A percentile compares a stretch with the other conserved stretches of the same genome.
Evolutionary conservation across 1,140 invertebrate genomes (phyloP).

Genomic region (Scaptomyza hsui): DNA sequence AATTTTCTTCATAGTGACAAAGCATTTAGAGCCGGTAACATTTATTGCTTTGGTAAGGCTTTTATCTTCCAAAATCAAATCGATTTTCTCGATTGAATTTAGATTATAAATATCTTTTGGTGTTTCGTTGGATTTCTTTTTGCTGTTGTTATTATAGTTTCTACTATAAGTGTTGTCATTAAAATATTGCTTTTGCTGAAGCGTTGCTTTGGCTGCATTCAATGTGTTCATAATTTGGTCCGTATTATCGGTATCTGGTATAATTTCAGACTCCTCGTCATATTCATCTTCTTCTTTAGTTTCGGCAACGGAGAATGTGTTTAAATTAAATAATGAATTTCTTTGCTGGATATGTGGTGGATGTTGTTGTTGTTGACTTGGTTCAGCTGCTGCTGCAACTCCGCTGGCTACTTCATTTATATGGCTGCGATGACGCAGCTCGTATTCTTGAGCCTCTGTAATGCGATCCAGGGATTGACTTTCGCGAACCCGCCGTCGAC

Average conservation of each 20-base stretch:
- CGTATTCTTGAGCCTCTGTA: slow-evolving; percentile 90
- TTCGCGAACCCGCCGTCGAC: slow-evolving; percentile 88
- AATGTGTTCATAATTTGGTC: slow-evolving; percentile 77
- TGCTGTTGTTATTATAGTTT: slow-evolving; percentile 48
- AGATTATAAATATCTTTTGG: slow-evolving; percentile 82
- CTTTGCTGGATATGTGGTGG: slow-evolving; percentile 72
- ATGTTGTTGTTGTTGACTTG: slow-evolving; percentile 43
- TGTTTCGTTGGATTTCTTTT: slow-evolving; percentile 78
- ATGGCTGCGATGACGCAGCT: slow-evolving; percentile 80
- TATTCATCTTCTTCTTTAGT: slow-evolving; percentile 78
- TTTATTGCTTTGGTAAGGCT: slow-evolving; percentile 83
- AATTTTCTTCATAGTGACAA: slow-evolving; percentile 85
- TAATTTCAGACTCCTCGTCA: slow-evolving; percentile 62
- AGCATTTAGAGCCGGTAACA: slow-evolving; percentile 83
- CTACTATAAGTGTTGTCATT: slow-evolving; percentile 69
- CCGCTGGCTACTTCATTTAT: slow-evolving; percentile 52
- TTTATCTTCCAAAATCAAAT: slow-evolving; percentile 83
- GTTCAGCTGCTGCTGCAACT: slow-evolving; percentile 26
- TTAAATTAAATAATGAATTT: slow-evolving; percentile 74
- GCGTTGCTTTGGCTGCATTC: slow-evolving; percentile 76
- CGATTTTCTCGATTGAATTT: slow-evolving; percentile 82
- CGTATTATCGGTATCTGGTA: slow-evolving; percentile 60
- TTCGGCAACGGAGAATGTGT: slow-evolving; percentile 74
- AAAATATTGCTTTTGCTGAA: slow-evolving; percentile 78
- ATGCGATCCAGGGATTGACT: slow-evolving; percentile 93